Conservation (phyloP, 2,888 invertebrate species). For the Sceliomorpha sp. region DNA sequence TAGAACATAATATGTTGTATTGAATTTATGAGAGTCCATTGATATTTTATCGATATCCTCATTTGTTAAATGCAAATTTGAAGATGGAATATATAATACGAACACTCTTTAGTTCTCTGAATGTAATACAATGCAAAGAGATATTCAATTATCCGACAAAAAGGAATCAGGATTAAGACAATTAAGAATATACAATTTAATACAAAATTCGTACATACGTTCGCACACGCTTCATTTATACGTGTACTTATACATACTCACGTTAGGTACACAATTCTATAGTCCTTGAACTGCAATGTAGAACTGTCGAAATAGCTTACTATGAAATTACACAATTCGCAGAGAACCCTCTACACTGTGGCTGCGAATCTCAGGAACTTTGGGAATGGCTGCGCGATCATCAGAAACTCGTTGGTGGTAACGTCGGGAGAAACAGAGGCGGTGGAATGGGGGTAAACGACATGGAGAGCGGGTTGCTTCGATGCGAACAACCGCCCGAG, state of each 20-base stretch:
- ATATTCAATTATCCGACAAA: too few relatives aligned
- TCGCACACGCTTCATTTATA: constrained; percentile 11
- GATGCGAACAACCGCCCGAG: constrained; percentile 92
- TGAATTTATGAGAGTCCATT: constrained; percentile 6
- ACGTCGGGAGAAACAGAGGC: constrained; percentile 82
- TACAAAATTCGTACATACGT: not conserved
- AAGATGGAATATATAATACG: too few relatives aligned
- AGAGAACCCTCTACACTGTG: constrained; percentile 91
- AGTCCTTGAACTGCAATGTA: constrained; percentile 44
- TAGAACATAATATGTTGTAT: constrained; percentile 11
- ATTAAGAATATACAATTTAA: not conserved
- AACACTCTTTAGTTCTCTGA: too few relatives aligned
- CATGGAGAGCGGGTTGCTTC: constrained; percentile 80
- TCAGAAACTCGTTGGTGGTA: constrained; percentile 86
- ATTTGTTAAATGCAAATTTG: too few relatives aligned
- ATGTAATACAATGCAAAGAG: too few relatives aligned
- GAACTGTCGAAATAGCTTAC: constrained; percentile 94
- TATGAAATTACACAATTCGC: constrained; percentile 42
- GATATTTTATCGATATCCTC: constrained; percentile 1
- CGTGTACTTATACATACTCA: too few relatives aligned
- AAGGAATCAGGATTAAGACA: too few relatives aligned
- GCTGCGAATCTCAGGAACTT: constrained; percentile 93
- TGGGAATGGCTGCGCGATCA: constrained; percentile 97
- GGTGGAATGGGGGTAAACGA: constrained; percentile 76
- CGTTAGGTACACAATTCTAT: too few relatives aligned